These are phyloP conservation scores for Naso thynnoides DNA, from an alignment of 2,797 vertebrate species.

Conservation along the genomic window DNA sequence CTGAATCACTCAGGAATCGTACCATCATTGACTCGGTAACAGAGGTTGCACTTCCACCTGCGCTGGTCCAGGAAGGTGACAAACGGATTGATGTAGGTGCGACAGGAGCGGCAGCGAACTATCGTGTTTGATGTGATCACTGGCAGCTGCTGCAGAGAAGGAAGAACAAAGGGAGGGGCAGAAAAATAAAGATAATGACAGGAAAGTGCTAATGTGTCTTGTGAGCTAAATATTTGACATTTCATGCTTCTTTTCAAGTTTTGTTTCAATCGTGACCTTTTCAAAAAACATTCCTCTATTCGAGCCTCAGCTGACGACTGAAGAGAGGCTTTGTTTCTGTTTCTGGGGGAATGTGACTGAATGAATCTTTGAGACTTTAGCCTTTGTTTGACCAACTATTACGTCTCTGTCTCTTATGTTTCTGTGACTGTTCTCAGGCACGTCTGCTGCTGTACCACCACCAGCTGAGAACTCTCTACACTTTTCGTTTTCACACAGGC, in stretches of 20 bases:
- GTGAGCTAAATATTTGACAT: not conserved
- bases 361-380: not conserved
- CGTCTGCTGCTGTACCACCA: not conserved
- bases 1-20: constrained; percentile 21
- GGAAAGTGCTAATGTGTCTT: not conserved
- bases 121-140: constrained; percentile 98
- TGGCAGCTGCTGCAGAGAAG: constrained; percentile 90
- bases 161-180: too few relatives aligned
- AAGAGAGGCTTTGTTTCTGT: constrained; percentile 40
- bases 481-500: not conserved
- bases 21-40: constrained; percentile 97
- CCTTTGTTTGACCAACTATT: constrained; percentile 8
- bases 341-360: constrained; percentile 1
- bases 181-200: not conserved
- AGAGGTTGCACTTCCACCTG: constrained; percentile 98
- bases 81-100: constrained; percentile 98
- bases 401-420: not conserved
- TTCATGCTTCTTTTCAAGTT: not conserved
- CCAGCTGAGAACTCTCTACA: not conserved
- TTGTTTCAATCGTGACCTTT: constrained; percentile 13
- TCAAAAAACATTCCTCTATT: constrained; percentile 19
- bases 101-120: constrained; percentile 95
- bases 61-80: constrained; percentile 98
- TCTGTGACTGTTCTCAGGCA: not conserved
- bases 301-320: constrained; percentile 3